phyloP scores from a whole-genome alignment of 2,113 vertebrate genomes.

The Tachysurus fulvidraco region DNA sequence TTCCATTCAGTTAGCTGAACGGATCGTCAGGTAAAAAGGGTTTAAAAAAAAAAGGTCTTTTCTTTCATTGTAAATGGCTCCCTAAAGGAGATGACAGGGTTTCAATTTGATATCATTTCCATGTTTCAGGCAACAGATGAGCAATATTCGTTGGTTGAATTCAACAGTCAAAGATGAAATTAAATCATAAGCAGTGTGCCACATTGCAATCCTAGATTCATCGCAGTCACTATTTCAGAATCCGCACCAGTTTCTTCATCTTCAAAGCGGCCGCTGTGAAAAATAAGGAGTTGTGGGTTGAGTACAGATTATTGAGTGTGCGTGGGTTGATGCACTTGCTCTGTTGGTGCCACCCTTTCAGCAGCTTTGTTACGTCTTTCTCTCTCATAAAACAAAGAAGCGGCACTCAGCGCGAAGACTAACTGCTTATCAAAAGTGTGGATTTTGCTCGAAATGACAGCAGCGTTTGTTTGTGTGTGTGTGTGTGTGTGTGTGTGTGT shows the following conservation, averaged over 20 bases:
- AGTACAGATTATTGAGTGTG: not conserved
- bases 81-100: not conserved
- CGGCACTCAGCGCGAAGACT: not conserved
- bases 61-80: not conserved
- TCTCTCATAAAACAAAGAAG: slow-evolving; percentile 26
- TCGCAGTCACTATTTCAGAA: not conserved
- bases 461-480: not conserved
- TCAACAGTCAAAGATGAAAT: not conserved
- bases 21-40: too few relatives aligned
- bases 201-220: not conserved
- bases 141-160: not conserved
- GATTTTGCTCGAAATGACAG: not conserved
- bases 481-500: too few relatives aligned
- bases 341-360: not conserved
- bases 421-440: slow-evolving; percentile 34
- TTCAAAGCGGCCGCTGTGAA: not conserved
- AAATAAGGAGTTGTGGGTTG: not conserved
- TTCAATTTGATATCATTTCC: not conserved
- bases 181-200: not conserved
- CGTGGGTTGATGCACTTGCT: not conserved
- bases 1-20: too few relatives aligned
- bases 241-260: too few relatives aligned
- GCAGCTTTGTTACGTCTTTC: not conserved
- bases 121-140: not conserved
- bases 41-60: not conserved